These are phyloP conservation scores for Acanthornis magna DNA, from an alignment of 2,797 vertebrate genomes.

Conservation along the genomic window DNA sequence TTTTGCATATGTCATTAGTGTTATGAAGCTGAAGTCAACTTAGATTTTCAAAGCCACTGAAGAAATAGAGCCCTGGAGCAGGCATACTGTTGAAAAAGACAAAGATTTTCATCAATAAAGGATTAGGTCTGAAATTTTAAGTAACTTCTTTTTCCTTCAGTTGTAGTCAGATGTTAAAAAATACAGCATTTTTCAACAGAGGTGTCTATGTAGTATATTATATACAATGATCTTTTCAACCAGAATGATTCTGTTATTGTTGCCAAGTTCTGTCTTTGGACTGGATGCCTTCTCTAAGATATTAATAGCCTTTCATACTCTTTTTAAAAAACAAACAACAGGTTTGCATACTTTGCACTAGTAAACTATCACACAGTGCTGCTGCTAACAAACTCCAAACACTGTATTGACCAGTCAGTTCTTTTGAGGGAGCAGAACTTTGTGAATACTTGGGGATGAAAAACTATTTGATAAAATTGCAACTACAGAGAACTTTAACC, in stretches of 20 bases:
- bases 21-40: not conserved
- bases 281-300: not conserved
- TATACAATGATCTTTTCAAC: not conserved
- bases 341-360: not conserved
- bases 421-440: not conserved
- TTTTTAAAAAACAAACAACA: not conserved
- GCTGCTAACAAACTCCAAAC: not conserved
- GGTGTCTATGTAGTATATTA: not conserved
- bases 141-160: not conserved
- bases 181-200: not conserved
- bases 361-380: not conserved
- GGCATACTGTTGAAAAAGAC: not conserved
- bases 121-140: not conserved
- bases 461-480: not conserved
- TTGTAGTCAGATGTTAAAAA: not conserved
- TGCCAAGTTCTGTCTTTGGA: not conserved
- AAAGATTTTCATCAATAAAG: not conserved
- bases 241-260: not conserved
- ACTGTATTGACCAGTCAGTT: not conserved
- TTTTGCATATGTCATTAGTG: not conserved
- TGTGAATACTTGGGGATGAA: not conserved
- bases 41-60: not conserved
- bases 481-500: not conserved
- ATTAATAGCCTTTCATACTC: not conserved
- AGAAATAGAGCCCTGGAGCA: not conserved